Evolutionary conservation across 2,888 invertebrate genomes (phyloP).

Genomic region (Habrosyne pyritoides): DNA sequence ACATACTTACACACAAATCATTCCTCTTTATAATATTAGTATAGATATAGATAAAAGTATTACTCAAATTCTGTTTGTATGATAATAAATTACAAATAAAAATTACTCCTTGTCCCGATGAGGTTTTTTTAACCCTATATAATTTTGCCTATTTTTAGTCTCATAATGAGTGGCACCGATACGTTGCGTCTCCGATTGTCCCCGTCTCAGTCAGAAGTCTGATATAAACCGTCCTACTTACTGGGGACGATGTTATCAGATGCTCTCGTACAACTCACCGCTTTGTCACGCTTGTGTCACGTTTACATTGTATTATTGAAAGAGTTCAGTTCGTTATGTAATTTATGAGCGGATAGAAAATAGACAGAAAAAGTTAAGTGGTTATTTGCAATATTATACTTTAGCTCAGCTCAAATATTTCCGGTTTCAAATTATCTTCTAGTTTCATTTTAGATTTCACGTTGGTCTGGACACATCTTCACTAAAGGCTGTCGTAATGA

Average conservation of each 20-base stretch:
- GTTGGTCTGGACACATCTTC: no score
- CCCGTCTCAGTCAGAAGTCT: neutral
- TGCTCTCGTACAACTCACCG: slow-evolving; percentile 1
- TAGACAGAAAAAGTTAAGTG: neutral
- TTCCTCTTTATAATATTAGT: no score
- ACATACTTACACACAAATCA: no score
- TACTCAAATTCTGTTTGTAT: no score
- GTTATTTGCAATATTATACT: neutral
- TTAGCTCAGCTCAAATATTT: neutral
- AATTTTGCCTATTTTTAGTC: neutral
- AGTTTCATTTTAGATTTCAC: no score
- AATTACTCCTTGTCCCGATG: no score
- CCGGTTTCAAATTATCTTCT: no score
- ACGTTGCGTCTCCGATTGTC: neutral
- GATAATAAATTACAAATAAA: no score
- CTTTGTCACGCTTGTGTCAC: slow-evolving; percentile 3
- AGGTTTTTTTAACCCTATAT: no score
- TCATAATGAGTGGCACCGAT: neutral
- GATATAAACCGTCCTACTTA: slow-evolving; percentile 12
- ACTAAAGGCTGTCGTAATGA: no score
- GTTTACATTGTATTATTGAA: slow-evolving; percentile 1
- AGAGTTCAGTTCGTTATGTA: slow-evolving; percentile 3
- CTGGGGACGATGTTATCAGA: slow-evolving; percentile 14
- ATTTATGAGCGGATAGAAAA: neutral
- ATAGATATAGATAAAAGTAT: no score